Evolutionary conservation across 2,113 vertebrate species (phyloP).

Genomic region (Chinchilla lanigera): DNA sequence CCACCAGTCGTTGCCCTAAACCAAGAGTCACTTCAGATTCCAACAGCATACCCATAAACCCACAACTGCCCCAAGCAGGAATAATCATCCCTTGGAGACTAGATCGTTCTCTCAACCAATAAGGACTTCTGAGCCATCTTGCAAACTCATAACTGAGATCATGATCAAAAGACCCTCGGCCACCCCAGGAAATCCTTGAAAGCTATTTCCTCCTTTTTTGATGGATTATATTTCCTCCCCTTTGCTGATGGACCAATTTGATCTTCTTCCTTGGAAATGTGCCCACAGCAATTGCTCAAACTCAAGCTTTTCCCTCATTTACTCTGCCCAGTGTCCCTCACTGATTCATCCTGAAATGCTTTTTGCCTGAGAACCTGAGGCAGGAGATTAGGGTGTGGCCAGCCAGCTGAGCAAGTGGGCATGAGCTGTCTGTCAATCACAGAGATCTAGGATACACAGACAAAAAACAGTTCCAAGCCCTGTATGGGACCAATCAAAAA

Average conservation of each 20-base stretch:
- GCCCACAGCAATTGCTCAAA: background rate
- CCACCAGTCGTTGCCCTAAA: background rate
- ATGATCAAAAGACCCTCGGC: background rate
- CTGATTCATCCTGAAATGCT: background rate
- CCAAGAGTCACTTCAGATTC: background rate
- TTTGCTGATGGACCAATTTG: background rate
- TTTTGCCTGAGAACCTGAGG: background rate
- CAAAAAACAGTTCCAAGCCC: background rate
- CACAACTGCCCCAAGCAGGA: background rate
- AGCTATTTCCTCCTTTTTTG: background rate
- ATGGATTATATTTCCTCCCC: background rate
- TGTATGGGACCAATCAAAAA: background rate
- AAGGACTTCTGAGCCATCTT: background rate
- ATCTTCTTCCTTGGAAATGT: background rate
- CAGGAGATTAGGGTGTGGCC: background rate
- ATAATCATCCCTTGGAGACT: background rate
- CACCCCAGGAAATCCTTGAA: background rate
- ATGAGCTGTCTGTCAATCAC: background rate
- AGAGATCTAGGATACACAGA: background rate
- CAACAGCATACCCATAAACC: background rate
- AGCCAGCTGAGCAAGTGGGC: background rate
- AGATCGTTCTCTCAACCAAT: background rate
- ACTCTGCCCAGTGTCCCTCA: background rate
- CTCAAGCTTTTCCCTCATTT: background rate
- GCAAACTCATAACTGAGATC: background rate